phyloP scores from a whole-genome alignment of 2,888 invertebrate species.

The Drosophila borealis region DNA sequence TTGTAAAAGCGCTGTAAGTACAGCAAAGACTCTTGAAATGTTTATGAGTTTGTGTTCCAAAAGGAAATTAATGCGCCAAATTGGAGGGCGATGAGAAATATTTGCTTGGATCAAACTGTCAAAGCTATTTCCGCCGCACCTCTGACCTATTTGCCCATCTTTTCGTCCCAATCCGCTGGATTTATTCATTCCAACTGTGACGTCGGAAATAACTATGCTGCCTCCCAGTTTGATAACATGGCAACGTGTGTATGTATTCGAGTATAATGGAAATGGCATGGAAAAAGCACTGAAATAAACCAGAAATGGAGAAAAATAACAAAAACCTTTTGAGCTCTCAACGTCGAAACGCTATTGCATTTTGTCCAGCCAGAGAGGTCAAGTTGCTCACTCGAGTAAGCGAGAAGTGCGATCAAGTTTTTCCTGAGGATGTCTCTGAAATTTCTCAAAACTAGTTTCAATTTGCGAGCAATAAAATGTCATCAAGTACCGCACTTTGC shows the following conservation, averaged over 20 bases:
- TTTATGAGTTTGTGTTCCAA: slow-evolving; percentile 25
- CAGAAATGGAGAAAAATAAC: slow-evolving; percentile 14
- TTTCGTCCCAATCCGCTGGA: slow-evolving; percentile 48
- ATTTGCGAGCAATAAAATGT: not conserved
- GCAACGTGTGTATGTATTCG: slow-evolving; percentile 10
- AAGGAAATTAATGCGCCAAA: slow-evolving; percentile 61
- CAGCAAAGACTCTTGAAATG: slow-evolving; percentile 10
- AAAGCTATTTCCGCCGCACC: slow-evolving; percentile 69
- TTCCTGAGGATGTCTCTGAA: slow-evolving; percentile 1
- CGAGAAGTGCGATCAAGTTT: slow-evolving; percentile 28
- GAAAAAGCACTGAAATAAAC: slow-evolving; percentile 15
- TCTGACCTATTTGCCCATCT: slow-evolving; percentile 47
- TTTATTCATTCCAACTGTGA: slow-evolving; percentile 65
- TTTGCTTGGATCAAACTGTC: slow-evolving; percentile 63
- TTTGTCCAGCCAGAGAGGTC: slow-evolving; percentile 40
- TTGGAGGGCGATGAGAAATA: slow-evolving; percentile 45
- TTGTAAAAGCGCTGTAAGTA: slow-evolving; percentile 25
- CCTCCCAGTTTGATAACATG: slow-evolving; percentile 30
- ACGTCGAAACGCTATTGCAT: slow-evolving; percentile 12
- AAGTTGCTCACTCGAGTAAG: slow-evolving; percentile 31
- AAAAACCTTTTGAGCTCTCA: slow-evolving; percentile 1
- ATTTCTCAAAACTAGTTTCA: slow-evolving; percentile 12
- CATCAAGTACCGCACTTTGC: slow-evolving; percentile 1
- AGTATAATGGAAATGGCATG: slow-evolving; percentile 33
- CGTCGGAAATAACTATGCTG: slow-evolving; percentile 62